Conservation (phyloP, 2,888 invertebrate species). For the Glaucopsyche alexis region DNA sequence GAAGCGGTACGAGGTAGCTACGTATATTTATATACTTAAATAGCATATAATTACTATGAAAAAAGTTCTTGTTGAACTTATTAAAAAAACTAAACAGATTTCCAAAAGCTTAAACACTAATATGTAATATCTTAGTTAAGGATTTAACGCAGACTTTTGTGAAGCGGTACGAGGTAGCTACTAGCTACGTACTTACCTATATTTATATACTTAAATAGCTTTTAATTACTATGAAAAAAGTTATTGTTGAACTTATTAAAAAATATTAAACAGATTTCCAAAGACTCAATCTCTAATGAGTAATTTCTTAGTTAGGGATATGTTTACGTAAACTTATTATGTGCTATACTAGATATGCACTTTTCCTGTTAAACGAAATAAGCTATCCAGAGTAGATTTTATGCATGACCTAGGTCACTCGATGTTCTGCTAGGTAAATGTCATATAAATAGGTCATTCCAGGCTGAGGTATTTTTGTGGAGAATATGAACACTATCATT, state of each 20-base stretch:
- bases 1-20: neutral
- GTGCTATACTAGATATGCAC: neutral
- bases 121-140: neutral
- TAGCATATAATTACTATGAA: too few species aligned
- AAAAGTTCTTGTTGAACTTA: too few species aligned
- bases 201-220: too few species aligned
- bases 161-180: neutral
- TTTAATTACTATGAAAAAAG: too few species aligned
- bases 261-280: neutral
- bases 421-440: slow-evolving; percentile 51
- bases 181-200: too few species aligned
- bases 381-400: slow-evolving; percentile 33
- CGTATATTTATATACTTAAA: too few species aligned
- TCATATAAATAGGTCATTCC: slow-evolving; percentile 59
- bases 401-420: slow-evolving; percentile 60
- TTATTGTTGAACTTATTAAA: too few species aligned
- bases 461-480: slow-evolving; percentile 21
- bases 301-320: neutral
- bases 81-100: neutral
- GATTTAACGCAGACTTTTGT: neutral
- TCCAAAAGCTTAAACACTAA: neutral
- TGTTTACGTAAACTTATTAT: neutral
- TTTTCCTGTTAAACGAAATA: slow-evolving; percentile 14
- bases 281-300: neutral
- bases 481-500: neutral